Conservation (phyloP, 2,113 vertebrate genomes). For the Mormoops blainvillei region DNA sequence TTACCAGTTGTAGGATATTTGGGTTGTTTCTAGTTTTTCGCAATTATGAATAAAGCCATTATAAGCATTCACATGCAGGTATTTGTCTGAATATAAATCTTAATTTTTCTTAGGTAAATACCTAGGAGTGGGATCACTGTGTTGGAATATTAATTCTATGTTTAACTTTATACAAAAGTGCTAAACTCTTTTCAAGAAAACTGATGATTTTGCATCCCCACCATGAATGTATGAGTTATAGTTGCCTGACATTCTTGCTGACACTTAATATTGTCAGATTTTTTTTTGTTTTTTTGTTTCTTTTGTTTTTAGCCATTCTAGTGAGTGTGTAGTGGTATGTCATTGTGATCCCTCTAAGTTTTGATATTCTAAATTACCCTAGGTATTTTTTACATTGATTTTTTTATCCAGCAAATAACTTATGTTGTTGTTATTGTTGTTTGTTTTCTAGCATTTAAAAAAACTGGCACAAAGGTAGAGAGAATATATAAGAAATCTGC, state of each 20-base stretch:
- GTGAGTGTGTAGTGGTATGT: background rate
- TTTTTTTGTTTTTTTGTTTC: background rate
- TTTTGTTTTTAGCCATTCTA: background rate
- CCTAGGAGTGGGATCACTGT: background rate
- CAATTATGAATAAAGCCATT: background rate
- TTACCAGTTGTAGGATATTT: background rate
- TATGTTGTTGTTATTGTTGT: background rate
- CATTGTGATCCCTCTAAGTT: background rate
- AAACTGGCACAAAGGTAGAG: background rate
- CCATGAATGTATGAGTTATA: background rate
- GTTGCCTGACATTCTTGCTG: background rate
- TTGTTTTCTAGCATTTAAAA: background rate
- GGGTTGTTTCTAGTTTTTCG: background rate
- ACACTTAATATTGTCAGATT: background rate
- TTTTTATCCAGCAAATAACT: background rate
- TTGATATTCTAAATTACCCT: slow-evolving; percentile 4
- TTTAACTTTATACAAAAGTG: slow-evolving; percentile 1
- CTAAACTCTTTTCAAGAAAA: slow-evolving; percentile 9
- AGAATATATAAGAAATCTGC: background rate
- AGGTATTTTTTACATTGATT: background rate
- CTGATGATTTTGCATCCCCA: background rate
- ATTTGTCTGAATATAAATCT: background rate
- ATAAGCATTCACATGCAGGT: background rate
- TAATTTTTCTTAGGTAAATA: background rate
- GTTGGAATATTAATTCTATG: background rate